Evolutionary conservation across 2,113 vertebrate genomes (phyloP).

Genomic region (Tenrec ecaudatus): DNA sequence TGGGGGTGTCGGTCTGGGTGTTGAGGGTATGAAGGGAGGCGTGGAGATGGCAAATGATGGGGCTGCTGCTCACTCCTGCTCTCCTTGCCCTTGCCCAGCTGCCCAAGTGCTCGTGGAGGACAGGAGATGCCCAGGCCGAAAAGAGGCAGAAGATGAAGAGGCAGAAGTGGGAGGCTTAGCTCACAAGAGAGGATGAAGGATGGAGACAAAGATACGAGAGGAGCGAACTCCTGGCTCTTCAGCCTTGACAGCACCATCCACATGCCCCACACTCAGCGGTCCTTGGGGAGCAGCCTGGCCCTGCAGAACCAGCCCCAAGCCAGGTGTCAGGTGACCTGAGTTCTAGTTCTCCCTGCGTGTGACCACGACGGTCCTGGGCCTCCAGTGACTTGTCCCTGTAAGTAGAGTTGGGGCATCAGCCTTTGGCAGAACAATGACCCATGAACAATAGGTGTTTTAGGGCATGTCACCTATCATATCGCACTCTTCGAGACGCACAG

Average conservation of each 20-base stretch:
- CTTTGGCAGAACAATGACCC: neutral
- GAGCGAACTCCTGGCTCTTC: neutral
- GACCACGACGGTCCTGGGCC: neutral
- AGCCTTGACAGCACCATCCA: neutral
- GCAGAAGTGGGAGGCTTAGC: neutral
- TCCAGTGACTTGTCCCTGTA: neutral
- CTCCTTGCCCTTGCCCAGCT: neutral
- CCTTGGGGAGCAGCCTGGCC: neutral
- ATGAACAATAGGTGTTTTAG: neutral
- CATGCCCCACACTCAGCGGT: rapidly evolving
- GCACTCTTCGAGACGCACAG: neutral
- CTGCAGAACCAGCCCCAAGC: neutral
- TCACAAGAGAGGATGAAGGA: neutral
- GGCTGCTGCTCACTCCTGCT: neutral
- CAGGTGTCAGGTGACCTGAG: neutral
- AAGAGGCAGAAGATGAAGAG: neutral
- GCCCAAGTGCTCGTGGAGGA: neutral
- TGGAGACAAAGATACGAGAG: neutral
- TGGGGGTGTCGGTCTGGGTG: neutral
- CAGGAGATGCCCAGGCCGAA: neutral
- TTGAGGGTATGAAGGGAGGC: neutral
- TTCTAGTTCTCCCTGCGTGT: neutral
- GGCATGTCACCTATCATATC: rapidly evolving
- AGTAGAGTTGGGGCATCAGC: neutral
- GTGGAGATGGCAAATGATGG: neutral